phyloP scores from a whole-genome alignment of 2,888 invertebrate species.

The Hypena proboscidalis region DNA sequence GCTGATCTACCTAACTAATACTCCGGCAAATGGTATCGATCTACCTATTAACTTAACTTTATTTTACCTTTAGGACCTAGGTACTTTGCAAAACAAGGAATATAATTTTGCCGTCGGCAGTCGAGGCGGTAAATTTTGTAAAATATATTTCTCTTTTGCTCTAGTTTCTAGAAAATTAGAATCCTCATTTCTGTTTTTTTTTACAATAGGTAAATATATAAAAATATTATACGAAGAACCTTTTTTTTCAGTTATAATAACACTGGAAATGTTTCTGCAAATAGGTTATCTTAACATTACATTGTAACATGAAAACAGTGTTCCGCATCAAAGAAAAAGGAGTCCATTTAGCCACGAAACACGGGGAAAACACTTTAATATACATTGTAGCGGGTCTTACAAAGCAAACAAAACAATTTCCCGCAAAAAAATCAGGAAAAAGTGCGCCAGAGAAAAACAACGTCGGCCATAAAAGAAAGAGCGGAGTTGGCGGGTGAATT shows the following conservation, averaged over 20 bases:
- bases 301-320: conserved; percentile 17
- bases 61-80: not conserved
- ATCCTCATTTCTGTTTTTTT: too few species aligned
- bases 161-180: too few species aligned
- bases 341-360: conserved; percentile 50
- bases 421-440: conserved; percentile 79
- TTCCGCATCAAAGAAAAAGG: conserved; percentile 41
- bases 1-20: too few species aligned
- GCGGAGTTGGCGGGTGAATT: conserved; percentile 80
- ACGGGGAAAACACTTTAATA: conserved; percentile 69
- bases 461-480: conserved; percentile 82
- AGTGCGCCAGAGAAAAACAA: conserved; percentile 82
- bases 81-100: not conserved
- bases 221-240: too few species aligned
- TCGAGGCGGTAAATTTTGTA: not conserved
- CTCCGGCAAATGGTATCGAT: not conserved
- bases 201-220: too few species aligned
- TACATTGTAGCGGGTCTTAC: conserved; percentile 74
- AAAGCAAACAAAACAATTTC: conserved; percentile 82
- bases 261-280: too few species aligned
- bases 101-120: conserved; percentile 10
- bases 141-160: conserved; percentile 3
- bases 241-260: too few species aligned
- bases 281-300: not conserved
- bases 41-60: not conserved